phyloP scores from a whole-genome alignment of 2,113 vertebrate genomes.

The Nansenia antarctica region DNA sequence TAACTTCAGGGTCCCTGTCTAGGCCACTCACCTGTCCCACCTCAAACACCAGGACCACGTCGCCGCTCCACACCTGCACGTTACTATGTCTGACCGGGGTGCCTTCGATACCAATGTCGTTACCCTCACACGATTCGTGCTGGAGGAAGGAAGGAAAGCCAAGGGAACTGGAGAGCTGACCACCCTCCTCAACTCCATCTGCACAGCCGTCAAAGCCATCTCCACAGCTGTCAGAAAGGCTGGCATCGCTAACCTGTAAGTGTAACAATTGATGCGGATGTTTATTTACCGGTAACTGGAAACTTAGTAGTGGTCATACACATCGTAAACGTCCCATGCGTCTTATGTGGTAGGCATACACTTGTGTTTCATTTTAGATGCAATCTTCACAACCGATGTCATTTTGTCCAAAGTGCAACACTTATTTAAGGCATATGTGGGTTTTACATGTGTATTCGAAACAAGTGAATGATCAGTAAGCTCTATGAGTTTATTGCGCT shows the following conservation, averaged over 20 bases:
- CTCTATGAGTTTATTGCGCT: neutral
- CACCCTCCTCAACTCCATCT: constrained; percentile 91
- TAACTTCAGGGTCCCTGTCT: constrained; percentile 22
- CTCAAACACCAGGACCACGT: constrained; percentile 15
- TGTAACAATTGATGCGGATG: no score
- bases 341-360: no score
- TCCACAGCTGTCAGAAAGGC: constrained; percentile 93
- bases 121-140: constrained; percentile 93
- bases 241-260: constrained; percentile 93
- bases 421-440: neutral
- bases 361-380: no score
- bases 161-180: constrained; percentile 89
- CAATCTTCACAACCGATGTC: neutral
- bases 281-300: neutral
- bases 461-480: neutral
- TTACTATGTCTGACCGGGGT: constrained; percentile 82
- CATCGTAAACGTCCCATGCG: neutral
- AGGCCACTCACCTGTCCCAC: constrained; percentile 6
- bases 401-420: no score
- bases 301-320: neutral
- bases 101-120: constrained; percentile 89
- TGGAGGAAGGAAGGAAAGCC: constrained; percentile 90
- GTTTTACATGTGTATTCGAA: neutral
- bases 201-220: constrained; percentile 94
- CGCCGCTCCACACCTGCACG: constrained; percentile 13